These are phyloP conservation scores for Saccopteryx bilineata DNA, from an alignment of 2,113 vertebrate species.

Conservation along the genomic window DNA sequence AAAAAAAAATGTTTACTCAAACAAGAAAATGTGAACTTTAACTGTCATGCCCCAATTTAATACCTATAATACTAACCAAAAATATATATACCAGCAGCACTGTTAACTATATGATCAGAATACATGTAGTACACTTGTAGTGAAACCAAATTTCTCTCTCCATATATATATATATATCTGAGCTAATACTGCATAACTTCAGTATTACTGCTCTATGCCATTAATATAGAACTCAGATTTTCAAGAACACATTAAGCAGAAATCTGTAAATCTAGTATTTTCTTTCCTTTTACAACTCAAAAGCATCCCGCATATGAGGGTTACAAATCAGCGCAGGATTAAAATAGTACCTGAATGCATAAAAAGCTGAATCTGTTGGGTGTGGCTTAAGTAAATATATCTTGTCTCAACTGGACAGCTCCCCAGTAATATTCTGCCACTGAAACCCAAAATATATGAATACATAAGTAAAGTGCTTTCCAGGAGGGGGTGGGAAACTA, in stretches of 20 bases:
- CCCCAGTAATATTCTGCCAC: conserved; percentile 44
- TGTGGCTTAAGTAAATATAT: conserved; percentile 78
- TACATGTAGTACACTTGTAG: not conserved
- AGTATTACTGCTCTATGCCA: not conserved
- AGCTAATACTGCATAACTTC: conserved; percentile 38
- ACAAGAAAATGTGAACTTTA: conserved; percentile 60
- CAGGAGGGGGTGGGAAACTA: conserved; percentile 53
- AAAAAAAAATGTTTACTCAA: conserved; percentile 59
- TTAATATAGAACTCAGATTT: conserved; percentile 43
- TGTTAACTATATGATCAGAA: conserved; percentile 50
- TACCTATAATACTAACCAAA: conserved; percentile 45
- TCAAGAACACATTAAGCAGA: conserved; percentile 17
- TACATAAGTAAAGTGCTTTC: conserved; percentile 69
- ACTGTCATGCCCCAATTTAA: conserved; percentile 52
- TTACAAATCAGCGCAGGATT: conserved; percentile 51
- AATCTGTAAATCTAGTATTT: conserved; percentile 22
- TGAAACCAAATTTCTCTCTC: not conserved
- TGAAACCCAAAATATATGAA: conserved; percentile 63
- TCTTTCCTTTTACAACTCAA: conserved; percentile 62
- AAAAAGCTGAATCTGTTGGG: conserved; percentile 74
- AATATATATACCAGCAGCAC: conserved; percentile 22
- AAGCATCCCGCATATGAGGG: conserved; percentile 9
- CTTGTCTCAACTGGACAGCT: conserved; percentile 75
- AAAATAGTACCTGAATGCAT: conserved; percentile 20
- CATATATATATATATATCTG: too few relatives aligned